These are phyloP conservation scores for Nannoperca australis DNA, from an alignment of 2,797 vertebrate species.

Conservation along the genomic window DNA sequence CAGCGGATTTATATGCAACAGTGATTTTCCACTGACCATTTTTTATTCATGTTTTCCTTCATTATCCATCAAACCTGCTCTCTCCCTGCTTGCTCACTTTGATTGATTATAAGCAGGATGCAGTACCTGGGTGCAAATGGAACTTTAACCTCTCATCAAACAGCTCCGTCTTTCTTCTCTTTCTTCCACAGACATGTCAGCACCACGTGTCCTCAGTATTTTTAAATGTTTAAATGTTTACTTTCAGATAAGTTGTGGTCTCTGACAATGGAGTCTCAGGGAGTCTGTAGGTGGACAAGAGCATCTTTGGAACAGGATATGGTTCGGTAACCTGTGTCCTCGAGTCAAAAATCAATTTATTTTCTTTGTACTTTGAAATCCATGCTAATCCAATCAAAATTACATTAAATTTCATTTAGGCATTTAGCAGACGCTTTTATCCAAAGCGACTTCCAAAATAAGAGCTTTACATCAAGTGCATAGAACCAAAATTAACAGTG, in stretches of 20 bases:
- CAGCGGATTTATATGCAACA: neutral
- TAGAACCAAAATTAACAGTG: too few relatives aligned
- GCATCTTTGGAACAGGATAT: conserved; percentile 30
- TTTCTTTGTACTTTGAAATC: conserved; percentile 20
- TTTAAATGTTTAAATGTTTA: conserved; percentile 42
- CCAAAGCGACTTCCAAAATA: too few relatives aligned
- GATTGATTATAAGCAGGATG: neutral
- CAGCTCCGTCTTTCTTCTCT: neutral
- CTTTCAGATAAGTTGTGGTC: conserved; percentile 21
- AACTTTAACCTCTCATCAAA: conserved; percentile 24
- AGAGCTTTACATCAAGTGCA: too few relatives aligned
- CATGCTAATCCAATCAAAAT: conserved; percentile 11
- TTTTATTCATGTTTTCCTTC: neutral
- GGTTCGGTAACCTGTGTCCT: conserved; percentile 9
- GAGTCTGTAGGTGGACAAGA: conserved; percentile 40
- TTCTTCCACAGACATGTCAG: neutral
- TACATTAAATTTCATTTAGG: too few relatives aligned
- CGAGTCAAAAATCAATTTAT: neutral
- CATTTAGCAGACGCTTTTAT: too few relatives aligned
- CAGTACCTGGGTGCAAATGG: conserved; percentile 16
- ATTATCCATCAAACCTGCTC: neutral
- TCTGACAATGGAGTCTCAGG: conserved; percentile 28
- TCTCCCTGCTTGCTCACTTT: neutral
- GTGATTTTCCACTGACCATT: neutral
- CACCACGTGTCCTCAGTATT: neutral